Conservation (phyloP, 2,113 vertebrate genomes). For the Oophaga pumilio region DNA sequence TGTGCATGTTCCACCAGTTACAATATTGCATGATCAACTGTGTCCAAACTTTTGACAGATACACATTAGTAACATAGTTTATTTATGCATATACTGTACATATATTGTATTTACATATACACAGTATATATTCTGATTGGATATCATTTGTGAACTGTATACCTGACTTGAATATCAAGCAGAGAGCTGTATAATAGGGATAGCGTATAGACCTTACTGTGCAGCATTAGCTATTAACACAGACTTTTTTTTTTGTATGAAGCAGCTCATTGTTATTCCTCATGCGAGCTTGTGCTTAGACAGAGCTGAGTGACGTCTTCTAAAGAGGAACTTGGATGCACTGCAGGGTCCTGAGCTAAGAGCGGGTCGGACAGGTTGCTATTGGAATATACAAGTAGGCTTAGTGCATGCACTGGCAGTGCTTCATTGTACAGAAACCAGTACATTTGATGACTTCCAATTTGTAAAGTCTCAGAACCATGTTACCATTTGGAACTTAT, state of each 20-base stretch:
- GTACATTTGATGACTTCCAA: background rate
- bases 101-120: too few relatives aligned
- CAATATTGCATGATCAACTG: too few relatives aligned
- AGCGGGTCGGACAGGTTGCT: background rate
- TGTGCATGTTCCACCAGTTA: too few relatives aligned
- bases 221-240: conserved; percentile 63
- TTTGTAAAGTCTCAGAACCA: background rate
- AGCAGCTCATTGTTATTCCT: conserved; percentile 68
- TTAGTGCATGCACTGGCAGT: conserved; percentile 32
- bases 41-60: too few relatives aligned
- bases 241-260: conserved; percentile 58
- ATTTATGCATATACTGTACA: too few relatives aligned
- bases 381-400: conserved; percentile 43
- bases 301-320: conserved; percentile 12
- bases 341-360: background rate
- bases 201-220: conserved; percentile 62
- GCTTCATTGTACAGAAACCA: background rate
- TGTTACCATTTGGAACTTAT: background rate
- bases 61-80: too few relatives aligned
- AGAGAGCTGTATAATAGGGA: conserved; percentile 58
- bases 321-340: conserved; percentile 21
- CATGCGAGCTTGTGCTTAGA: conserved; percentile 57
- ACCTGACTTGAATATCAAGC: background rate
- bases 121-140: too few relatives aligned
- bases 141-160: too few relatives aligned